phyloP scores from a whole-genome alignment of 2,888 invertebrate genomes.

The Lottia scabra region DNA sequence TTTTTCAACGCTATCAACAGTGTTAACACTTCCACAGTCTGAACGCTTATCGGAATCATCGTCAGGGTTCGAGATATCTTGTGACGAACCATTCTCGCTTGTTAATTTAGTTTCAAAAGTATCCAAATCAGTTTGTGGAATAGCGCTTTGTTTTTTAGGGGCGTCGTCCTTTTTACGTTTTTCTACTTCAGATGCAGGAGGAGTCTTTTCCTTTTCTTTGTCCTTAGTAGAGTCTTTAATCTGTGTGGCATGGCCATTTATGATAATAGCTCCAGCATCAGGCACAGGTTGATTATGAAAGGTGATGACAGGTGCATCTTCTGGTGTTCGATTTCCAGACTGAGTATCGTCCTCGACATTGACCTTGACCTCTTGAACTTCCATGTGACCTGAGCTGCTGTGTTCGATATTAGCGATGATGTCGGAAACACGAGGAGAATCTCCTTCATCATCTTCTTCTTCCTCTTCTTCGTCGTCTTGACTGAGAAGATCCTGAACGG shows the following conservation, averaged over 20 bases:
- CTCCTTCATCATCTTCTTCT: background rate
- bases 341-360: constrained; percentile 43
- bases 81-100: constrained; percentile 28
- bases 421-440: background rate
- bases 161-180: constrained; percentile 3
- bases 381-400: constrained; percentile 25
- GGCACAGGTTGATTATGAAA: constrained; percentile 51
- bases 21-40: constrained; percentile 56
- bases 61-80: constrained; percentile 42
- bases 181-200: constrained; percentile 18
- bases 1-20: constrained; percentile 53
- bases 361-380: constrained; percentile 53
- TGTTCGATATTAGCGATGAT: background rate
- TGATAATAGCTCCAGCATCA: constrained; percentile 41
- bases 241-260: constrained; percentile 52
- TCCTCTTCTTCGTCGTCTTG: constrained; percentile 20
- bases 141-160: constrained; percentile 34
- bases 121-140: constrained; percentile 60
- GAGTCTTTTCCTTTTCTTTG: constrained; percentile 23
- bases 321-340: background rate
- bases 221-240: constrained; percentile 35
- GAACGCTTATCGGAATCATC: constrained; percentile 51
- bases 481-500: constrained; percentile 57
- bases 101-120: constrained; percentile 54
- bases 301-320: constrained; percentile 32